Conservation (phyloP, 2,888 invertebrate genomes). For the Drosophila bunnanda region DNA sequence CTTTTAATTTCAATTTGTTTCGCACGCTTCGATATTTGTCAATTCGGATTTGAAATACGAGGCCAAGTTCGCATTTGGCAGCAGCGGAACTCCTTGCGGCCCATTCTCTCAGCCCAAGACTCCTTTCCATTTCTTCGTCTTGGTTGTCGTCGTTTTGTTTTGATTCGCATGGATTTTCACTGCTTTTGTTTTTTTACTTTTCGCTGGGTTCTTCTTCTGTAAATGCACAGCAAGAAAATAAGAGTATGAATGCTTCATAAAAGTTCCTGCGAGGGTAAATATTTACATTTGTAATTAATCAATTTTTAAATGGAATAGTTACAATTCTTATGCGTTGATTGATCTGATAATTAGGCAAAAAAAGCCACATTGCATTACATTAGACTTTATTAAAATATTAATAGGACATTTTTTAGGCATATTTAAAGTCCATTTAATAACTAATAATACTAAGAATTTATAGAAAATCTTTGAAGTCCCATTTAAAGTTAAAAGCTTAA, state of each 20-base stretch:
- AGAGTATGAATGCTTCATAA: neutral
- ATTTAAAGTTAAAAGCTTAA: too few species aligned
- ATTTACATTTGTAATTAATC: rapidly evolving
- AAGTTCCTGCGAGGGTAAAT: neutral
- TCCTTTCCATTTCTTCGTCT: constrained; percentile 66
- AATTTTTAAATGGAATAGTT: neutral
- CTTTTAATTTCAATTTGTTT: constrained; percentile 79
- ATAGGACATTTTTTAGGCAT: neutral
- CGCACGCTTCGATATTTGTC: constrained; percentile 76
- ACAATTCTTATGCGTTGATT: too few species aligned
- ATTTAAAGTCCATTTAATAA: neutral
- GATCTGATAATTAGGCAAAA: too few species aligned
- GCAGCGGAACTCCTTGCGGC: constrained; percentile 33
- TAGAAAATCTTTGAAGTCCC: too few species aligned
- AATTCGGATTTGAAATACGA: constrained; percentile 60
- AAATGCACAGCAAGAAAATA: neutral
- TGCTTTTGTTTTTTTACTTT: constrained; percentile 28
- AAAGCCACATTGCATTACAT: too few species aligned
- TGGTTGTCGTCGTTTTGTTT: constrained; percentile 15
- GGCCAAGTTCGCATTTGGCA: constrained; percentile 44
- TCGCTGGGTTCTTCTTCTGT: constrained; percentile 3
- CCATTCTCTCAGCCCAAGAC: constrained; percentile 21
- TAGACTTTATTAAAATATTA: neutral
- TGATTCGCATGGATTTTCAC: constrained; percentile 26
- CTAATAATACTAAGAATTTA: too few species aligned